Percentiles rank a stretch among this genome's conserved stretches.
These are phyloP conservation scores for Caligus rogercresseyi DNA, from an alignment of 1,140 invertebrate species.

Conservation along the genomic window DNA sequence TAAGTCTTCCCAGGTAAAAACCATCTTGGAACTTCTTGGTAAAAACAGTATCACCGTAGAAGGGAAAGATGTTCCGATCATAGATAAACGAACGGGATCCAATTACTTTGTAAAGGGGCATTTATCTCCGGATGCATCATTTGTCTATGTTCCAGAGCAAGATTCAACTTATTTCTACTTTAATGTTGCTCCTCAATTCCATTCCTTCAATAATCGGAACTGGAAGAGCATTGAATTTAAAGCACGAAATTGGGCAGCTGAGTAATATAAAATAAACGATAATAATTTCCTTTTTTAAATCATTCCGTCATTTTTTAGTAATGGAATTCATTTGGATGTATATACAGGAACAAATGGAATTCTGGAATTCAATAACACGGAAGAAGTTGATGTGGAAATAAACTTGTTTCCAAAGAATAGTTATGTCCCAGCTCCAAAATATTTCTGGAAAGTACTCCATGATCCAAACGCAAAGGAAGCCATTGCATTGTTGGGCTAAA, in stretches of 20 bases:
- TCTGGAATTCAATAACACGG: neutral
- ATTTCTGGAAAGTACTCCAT: constrained; percentile 24
- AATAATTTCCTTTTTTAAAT: neutral
- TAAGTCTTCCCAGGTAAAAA: neutral
- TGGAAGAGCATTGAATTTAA: constrained; percentile 39
- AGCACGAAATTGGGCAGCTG: neutral
- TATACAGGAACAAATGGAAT: neutral
- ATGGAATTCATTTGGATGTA: neutral
- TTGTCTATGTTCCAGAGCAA: constrained; percentile 23
- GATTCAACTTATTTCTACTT: constrained; percentile 26
- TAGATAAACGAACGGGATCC: neutral
- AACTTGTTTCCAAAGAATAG: neutral
- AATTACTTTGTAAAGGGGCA: constrained; percentile 23
- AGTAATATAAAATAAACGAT: neutral
- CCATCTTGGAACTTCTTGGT: neutral
- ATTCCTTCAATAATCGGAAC: constrained; percentile 26
- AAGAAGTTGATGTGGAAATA: neutral
- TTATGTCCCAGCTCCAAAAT: constrained; percentile 21
- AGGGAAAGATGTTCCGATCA: neutral
- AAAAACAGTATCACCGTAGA: neutral
- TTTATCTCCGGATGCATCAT: constrained; percentile 25
- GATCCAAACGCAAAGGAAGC: constrained; percentile 21
- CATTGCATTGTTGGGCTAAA: constrained; percentile 22
- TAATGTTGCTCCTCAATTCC: constrained; percentile 25
- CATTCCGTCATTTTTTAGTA: neutral